A percentile compares a stretch with the other conserved stretches of the same genome.
These are phyloP conservation scores for Phyllotis vaccarum DNA, from an alignment of 2,797 vertebrate genomes.

Conservation along the genomic window DNA sequence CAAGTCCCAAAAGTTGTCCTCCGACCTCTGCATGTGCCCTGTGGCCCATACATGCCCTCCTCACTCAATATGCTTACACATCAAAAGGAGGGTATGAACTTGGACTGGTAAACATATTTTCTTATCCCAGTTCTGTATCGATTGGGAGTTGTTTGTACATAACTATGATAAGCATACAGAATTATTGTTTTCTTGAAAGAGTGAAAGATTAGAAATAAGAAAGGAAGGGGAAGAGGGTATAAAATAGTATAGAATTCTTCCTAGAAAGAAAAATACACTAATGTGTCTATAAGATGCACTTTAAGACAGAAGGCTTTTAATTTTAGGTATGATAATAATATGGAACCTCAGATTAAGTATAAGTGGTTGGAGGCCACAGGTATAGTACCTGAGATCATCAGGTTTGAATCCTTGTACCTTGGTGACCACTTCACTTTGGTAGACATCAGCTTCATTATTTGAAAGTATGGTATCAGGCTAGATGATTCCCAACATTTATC, in stretches of 20 bases:
- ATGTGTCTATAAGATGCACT: neutral
- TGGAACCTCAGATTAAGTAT: neutral
- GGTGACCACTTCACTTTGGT: neutral
- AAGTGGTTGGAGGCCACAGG: neutral
- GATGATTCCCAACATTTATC: neutral
- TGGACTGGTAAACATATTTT: neutral
- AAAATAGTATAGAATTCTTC: neutral
- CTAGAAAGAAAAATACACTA: neutral
- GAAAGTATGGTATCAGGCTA: neutral
- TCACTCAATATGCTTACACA: neutral
- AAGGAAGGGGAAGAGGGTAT: neutral
- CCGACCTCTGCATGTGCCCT: neutral
- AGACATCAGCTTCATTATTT: neutral
- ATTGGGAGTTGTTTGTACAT: neutral
- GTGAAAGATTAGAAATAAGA: neutral
- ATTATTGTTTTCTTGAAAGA: neutral
- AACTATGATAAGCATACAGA: neutral
- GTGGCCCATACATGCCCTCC: neutral
- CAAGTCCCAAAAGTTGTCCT: neutral
- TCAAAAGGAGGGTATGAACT: neutral
- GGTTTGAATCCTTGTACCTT: neutral
- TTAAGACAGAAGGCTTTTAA: conserved; percentile 18
- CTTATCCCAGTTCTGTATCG: neutral
- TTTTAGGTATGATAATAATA: neutral
- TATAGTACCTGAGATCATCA: neutral